Conservation (phyloP, 2,113 vertebrate species). For the Ailuropoda melanoleuca region DNA sequence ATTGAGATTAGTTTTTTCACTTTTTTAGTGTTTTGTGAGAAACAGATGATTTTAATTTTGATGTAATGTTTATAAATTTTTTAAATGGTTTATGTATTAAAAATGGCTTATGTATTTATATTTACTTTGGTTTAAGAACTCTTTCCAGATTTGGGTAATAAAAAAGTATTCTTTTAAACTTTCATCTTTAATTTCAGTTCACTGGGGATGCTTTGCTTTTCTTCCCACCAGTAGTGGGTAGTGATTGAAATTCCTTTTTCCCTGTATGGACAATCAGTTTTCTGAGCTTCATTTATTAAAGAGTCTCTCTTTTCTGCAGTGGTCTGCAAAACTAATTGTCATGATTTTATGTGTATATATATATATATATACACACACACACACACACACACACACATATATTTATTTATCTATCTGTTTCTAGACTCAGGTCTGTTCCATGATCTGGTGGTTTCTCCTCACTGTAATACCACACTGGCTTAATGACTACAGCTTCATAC, state of each 20-base stretch:
- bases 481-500: neutral
- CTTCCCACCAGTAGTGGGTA: neutral
- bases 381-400: too few relatives aligned
- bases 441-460: neutral
- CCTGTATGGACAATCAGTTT: neutral
- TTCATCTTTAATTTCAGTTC: neutral
- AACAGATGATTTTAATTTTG: neutral
- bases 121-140: slow-evolving; percentile 1
- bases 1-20: neutral
- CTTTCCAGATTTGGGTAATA: neutral
- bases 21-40: neutral
- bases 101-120: neutral
- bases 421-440: neutral
- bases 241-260: neutral
- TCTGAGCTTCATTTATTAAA: neutral
- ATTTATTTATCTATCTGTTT: neutral
- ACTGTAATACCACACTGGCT: neutral
- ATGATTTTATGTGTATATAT: neutral
- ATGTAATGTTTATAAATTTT: neutral
- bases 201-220: neutral
- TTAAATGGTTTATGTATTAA: neutral
- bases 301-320: neutral
- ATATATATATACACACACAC: neutral
- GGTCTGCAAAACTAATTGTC: neutral
- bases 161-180: neutral